Conservation (phyloP, 2,113 vertebrate genomes). For the Pristiophorus japonicus region DNA sequence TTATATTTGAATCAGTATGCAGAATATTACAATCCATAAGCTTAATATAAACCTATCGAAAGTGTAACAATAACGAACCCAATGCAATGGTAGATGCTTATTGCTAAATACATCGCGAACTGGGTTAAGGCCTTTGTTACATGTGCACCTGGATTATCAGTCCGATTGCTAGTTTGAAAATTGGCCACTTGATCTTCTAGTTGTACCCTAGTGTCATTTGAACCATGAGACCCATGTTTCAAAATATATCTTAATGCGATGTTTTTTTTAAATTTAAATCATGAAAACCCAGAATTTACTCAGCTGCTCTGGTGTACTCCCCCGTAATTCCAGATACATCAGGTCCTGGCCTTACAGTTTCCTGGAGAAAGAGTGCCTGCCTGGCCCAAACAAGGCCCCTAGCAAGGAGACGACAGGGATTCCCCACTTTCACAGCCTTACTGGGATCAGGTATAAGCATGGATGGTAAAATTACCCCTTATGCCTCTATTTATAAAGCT, state of each 20-base stretch:
- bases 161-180: not conserved
- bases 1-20: not conserved
- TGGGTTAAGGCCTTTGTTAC: not conserved
- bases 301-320: not conserved
- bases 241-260: not conserved
- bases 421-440: not conserved
- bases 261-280: not conserved
- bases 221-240: not conserved
- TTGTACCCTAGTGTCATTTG: not conserved
- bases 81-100: not conserved
- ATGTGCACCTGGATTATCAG: not conserved
- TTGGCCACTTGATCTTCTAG: not conserved
- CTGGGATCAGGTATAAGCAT: not conserved
- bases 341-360: not conserved
- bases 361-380: not conserved
- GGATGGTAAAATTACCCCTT: not conserved
- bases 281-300: not conserved
- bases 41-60: not conserved
- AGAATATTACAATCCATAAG: not conserved
- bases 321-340: not conserved
- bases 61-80: not conserved
- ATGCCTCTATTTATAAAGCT: not conserved
- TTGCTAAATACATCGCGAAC: not conserved
- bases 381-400: no score
- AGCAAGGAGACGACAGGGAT: not conserved